Evolutionary conservation across 23 tunicate species (phyloP), one percentile per base, ranked within the genome.

Genomic region (Trididemnum nubilum): DNA sequence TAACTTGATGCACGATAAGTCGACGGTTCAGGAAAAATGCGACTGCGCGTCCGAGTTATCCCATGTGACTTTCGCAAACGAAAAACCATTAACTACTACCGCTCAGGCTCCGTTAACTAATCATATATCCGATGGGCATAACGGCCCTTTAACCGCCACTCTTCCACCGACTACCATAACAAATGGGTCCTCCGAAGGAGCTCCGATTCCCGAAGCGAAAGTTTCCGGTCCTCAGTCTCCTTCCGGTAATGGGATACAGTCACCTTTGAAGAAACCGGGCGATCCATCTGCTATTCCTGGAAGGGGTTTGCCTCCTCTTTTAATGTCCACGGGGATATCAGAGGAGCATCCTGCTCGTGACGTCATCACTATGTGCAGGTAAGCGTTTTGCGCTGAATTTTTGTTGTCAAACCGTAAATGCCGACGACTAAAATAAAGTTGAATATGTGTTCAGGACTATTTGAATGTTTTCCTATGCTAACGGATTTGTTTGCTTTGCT

Each of bases 361-460:
- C 25, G 98, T 93, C 44, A 93, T 93, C 54, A 87, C 88, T 0
- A 79, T 78, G n/a, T 93, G 98, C 84, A 73, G 98, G 89, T 83
- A 84, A 15, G 60, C 37, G n/a, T n/a, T n/a, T n/a, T n/a, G n/a
- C n/a, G n/a, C n/a, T n/a, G n/a, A n/a, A n/a, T n/a, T n/a, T n/a
- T n/a, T n/a, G 24, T 12, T 50, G 57, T 50, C 19, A 12, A 50
- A n/a, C n/a, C n/a, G n/a, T n/a, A n/a, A n/a, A n/a, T n/a, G n/a
- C n/a, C n/a, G n/a, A n/a, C n/a, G n/a, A n/a, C n/a, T n/a, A n/a
- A n/a, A n/a, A n/a, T n/a, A n/a, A n/a, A n/a, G n/a, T n/a, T n/a
- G n/a, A n/a, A n/a, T n/a, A n/a, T n/a, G n/a, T n/a, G n/a, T n/a
- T n/a, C n/a, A n/a, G n/a, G n/a, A n/a, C n/a, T n/a, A n/a, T n/a